A percentile compares a stretch with the other conserved stretches of the same genome.
Conservation (phyloP, 2,113 vertebrate species). For the Caranx melampygus region DNA sequence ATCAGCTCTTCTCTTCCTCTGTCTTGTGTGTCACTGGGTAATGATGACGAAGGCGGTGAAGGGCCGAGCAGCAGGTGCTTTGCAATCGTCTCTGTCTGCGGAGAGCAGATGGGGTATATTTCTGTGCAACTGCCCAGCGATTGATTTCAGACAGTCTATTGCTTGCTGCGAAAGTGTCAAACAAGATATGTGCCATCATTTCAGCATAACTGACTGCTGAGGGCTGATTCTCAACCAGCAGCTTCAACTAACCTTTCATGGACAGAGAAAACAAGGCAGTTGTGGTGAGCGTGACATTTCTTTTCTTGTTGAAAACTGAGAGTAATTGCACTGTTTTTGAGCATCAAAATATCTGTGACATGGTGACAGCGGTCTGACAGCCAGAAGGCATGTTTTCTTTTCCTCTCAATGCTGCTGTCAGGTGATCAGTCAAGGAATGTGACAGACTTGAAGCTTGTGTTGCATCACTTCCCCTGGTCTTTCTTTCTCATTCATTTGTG, state of each 20-base stretch:
- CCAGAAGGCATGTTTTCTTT: rapidly evolving
- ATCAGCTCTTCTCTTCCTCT: conserved; percentile 9
- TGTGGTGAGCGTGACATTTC: neutral
- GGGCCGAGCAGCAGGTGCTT: neutral
- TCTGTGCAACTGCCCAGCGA: conserved; percentile 1
- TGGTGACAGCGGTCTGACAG: neutral
- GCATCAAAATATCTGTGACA: neutral
- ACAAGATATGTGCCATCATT: neutral
- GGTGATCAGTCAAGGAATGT: neutral
- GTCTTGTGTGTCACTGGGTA: neutral
- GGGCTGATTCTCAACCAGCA: neutral
- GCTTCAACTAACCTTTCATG: neutral
- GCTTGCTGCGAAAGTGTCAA: conserved; percentile 15
- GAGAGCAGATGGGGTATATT: conserved; percentile 25
- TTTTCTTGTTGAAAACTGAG: neutral
- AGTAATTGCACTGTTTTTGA: conserved; percentile 2
- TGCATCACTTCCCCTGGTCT: neutral
- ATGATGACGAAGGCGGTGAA: conserved; percentile 4
- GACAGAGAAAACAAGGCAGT: conserved; percentile 13
- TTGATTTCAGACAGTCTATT: conserved; percentile 7
- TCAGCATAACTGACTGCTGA: neutral
- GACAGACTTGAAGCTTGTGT: neutral
- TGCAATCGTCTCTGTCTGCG: conserved; percentile 12
- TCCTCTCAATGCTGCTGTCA: neutral
- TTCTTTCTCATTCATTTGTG: neutral